These are phyloP conservation scores for Planiliza haematocheilus DNA, from an alignment of 2,113 vertebrate species.

Conservation along the genomic window DNA sequence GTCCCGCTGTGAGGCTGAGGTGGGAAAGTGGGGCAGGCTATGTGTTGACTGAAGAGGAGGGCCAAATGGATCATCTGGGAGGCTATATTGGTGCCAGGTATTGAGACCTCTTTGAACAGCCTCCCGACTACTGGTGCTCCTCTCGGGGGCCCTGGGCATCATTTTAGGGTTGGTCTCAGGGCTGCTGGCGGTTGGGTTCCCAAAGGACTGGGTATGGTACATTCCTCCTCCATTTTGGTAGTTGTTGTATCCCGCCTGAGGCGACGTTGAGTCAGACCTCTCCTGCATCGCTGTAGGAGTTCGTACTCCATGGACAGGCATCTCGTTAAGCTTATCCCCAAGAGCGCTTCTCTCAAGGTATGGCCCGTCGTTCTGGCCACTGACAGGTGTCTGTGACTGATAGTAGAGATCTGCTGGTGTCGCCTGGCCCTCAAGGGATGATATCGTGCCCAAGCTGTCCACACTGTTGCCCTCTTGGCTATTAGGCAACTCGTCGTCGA, in stretches of 20 bases:
- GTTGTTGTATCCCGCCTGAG: slow-evolving; percentile 76
- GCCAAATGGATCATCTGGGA: slow-evolving; percentile 83
- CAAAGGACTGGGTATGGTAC: slow-evolving; percentile 89
- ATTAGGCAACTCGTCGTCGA: slow-evolving; percentile 93
- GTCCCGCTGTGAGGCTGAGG: slow-evolving; percentile 89
- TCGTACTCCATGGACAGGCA: slow-evolving; percentile 81
- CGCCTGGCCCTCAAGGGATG: slow-evolving; percentile 90
- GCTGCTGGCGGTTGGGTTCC: slow-evolving; percentile 75
- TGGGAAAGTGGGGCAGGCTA: slow-evolving; percentile 89
- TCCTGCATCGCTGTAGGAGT: slow-evolving; percentile 87
- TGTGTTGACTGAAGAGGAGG: slow-evolving; percentile 83
- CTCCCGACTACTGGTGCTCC: slow-evolving; percentile 94
- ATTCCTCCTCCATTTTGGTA: slow-evolving; percentile 81
- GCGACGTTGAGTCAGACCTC: slow-evolving; percentile 77
- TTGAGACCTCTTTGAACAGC: slow-evolving; percentile 95
- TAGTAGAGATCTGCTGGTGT: slow-evolving; percentile 83
- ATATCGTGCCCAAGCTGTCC: slow-evolving; percentile 92
- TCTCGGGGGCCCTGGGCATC: slow-evolving; percentile 83
- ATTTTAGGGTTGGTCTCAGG: slow-evolving; percentile 81
- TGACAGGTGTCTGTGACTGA: slow-evolving; percentile 79
- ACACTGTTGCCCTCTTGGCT: slow-evolving; percentile 93
- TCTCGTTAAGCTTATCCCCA: slow-evolving; percentile 67
- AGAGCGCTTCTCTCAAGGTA: slow-evolving; percentile 71
- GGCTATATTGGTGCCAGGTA: slow-evolving; percentile 92
- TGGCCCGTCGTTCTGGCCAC: slow-evolving; percentile 76